Conservation (phyloP, 2,888 invertebrate genomes). For the Andrena chrysosceles region DNA sequence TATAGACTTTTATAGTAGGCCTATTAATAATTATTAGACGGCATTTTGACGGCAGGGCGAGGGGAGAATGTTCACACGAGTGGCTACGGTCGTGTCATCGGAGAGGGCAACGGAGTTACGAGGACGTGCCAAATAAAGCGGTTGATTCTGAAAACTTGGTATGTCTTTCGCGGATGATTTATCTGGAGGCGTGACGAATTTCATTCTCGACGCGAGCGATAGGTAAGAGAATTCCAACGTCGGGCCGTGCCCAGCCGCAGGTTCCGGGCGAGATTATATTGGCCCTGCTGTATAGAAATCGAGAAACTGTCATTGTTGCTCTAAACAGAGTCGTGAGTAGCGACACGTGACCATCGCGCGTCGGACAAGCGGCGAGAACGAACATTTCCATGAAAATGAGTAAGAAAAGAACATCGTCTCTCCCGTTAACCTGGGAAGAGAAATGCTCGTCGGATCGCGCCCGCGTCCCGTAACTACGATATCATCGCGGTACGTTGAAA, state of each 20-base stretch:
- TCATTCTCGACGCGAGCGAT: slow-evolving; percentile 28
- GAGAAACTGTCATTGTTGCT: slow-evolving; percentile 80
- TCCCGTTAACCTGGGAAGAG: slow-evolving; percentile 62
- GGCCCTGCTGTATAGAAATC: slow-evolving; percentile 83
- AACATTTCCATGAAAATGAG: slow-evolving; percentile 57
- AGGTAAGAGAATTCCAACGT: slow-evolving; percentile 15
- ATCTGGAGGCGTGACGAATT: slow-evolving; percentile 27
- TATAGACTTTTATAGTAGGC: slow-evolving; percentile 79
- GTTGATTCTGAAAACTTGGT: slow-evolving; percentile 28
- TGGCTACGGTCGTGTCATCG: slow-evolving; percentile 72
- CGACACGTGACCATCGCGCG: slow-evolving; percentile 71
- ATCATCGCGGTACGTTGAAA: slow-evolving; percentile 74
- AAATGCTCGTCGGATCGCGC: slow-evolving; percentile 77
- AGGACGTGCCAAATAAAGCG: slow-evolving; percentile 29
- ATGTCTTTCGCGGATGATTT: slow-evolving; percentile 45
- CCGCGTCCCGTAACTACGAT: slow-evolving; percentile 73
- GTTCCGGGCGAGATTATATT: slow-evolving; percentile 45
- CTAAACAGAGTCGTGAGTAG: slow-evolving; percentile 77
- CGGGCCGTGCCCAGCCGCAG: slow-evolving; percentile 79
- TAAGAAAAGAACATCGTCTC: slow-evolving; percentile 59
- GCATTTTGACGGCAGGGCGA: slow-evolving; percentile 71
- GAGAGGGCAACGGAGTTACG: slow-evolving; percentile 31
- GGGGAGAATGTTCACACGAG: slow-evolving; percentile 60
- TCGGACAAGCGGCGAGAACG: slow-evolving; percentile 61
- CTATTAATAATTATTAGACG: slow-evolving; percentile 78